Base-by-base conservation (phyloP, 2,113 vertebrate species). In the Cyprinodon brontotheroides region DNA sequence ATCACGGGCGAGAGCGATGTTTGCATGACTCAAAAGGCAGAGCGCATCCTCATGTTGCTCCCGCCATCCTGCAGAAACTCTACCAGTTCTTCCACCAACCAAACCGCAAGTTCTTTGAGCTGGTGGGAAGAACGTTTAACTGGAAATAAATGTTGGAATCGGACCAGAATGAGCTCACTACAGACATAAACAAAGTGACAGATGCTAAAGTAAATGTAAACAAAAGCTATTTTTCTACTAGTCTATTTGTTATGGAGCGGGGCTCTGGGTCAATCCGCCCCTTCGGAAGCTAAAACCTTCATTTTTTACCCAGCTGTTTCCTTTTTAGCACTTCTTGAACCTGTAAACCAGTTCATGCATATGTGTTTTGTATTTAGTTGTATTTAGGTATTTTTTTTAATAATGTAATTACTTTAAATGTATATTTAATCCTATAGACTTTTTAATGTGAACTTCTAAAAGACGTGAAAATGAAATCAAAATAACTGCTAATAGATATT, bases 1-100 rank as follows among this genome's bases (percentile, higher is more conserved):
- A 98, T 83, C 85, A 94, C 17, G 96, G 96, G 0, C 93, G 94
- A 57, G 96, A 99, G 22, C 94, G 96, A 47, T 99, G 98, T 87
- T 92, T 99, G 66, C 97, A 99, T 0, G 96, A 97, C 70, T 99
- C 98, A 14, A 99, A 99, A 76, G 98, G 98, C 75, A 91, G 98
- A 72, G 94, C 96, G 0, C 98, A 99, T 82, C 98, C 98, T 4
- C 95, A 93, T 0, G 93, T 99, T 3, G 94, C 96, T 0, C 89
- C 94, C 0, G 72, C 82, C n/a, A 93, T 99, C 75, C 94, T 99
- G 0, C 90, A 93, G 7, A 97, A 97, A 86, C 94, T 99, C 75
- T 94, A 95, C 68, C 93, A 94, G 15, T 98, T 97, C 87, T 99
- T 99, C 79, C 95, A 94, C 3, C 95, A 98, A 89, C 97, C 98